Percentiles rank a stretch among this genome's conserved stretches.
phyloP scores from a whole-genome alignment of 2,113 vertebrate species.

The Sphaerodactylus townsendi region DNA sequence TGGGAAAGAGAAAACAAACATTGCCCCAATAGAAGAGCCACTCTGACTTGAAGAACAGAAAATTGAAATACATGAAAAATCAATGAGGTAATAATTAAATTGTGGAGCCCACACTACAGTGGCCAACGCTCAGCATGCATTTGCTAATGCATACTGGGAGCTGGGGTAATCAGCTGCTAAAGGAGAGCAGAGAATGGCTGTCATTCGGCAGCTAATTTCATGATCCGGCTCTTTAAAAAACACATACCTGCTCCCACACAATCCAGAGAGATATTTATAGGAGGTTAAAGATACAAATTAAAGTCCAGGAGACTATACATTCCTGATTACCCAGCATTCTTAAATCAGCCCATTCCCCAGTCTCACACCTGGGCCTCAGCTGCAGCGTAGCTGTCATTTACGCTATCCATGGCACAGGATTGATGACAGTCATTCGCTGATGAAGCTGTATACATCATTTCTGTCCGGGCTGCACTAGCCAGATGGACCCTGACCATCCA shows the following conservation, averaged over 20 bases:
- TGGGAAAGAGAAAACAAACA: conserved; percentile 69
- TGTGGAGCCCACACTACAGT: conserved; percentile 61
- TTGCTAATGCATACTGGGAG: conserved; percentile 70
- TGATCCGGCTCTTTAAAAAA: conserved; percentile 72
- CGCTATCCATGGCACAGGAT: conserved; percentile 90
- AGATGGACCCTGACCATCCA: conserved; percentile 99
- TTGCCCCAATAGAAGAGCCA: conserved; percentile 65
- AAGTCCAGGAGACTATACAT: conserved; percentile 80
- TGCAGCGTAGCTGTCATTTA: conserved; percentile 92
- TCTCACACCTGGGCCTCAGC: conserved; percentile 95
- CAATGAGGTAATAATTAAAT: conserved; percentile 84
- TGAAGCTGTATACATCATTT: conserved; percentile 99
- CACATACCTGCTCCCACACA: conserved; percentile 69
- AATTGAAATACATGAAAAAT: conserved; percentile 85
- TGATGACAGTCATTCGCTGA: conserved; percentile 99
- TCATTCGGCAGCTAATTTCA: conserved; percentile 77
- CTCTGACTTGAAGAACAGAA: conserved; percentile 73
- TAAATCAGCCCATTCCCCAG: conserved; percentile 84
- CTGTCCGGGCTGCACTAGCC: conserved; percentile 98
- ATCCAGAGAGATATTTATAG: conserved; percentile 86
- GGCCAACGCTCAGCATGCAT: conserved; percentile 68
- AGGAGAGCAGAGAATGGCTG: conserved; percentile 66
- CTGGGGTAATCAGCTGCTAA: conserved; percentile 71
- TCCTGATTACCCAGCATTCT: conserved; percentile 95
- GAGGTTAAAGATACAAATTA: conserved; percentile 89